Percentiles rank a stretch among this genome's conserved stretches.
Evolutionary conservation across 2,113 vertebrate genomes (phyloP).

Genomic region (Sclerurus mexicanus): DNA sequence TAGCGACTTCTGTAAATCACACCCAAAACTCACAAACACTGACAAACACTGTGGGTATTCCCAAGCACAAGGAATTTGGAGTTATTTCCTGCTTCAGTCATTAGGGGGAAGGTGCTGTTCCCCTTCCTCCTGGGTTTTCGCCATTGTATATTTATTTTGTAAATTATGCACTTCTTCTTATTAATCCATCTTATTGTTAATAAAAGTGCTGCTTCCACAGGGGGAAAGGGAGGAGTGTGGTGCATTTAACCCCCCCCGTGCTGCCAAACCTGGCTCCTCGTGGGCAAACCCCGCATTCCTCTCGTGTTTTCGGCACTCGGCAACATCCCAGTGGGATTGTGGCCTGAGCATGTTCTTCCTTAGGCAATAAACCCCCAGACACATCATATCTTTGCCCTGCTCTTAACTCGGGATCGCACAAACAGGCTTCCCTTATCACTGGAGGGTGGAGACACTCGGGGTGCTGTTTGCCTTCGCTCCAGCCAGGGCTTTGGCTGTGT

Average conservation of each 20-base stretch:
- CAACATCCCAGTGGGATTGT: background rate
- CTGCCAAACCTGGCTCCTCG: background rate
- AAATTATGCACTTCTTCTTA: background rate
- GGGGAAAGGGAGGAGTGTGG: background rate
- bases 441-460: background rate
- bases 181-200: background rate
- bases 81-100: background rate
- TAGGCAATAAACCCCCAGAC: constrained; percentile 45
- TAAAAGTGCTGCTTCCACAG: background rate
- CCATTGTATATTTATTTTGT: background rate
- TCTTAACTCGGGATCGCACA: background rate
- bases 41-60: background rate
- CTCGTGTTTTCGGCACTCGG: background rate
- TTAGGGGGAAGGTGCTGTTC: background rate
- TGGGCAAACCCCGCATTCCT: background rate
- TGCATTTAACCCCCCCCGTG: background rate
- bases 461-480: background rate
- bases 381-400: background rate
- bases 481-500: background rate
- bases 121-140: background rate
- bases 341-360: background rate
- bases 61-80: background rate
- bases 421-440: background rate
- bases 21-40: background rate
- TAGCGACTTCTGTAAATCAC: background rate